phyloP scores from a whole-genome alignment of 2,797 vertebrate genomes.

The Decapterus maruadsi region DNA sequence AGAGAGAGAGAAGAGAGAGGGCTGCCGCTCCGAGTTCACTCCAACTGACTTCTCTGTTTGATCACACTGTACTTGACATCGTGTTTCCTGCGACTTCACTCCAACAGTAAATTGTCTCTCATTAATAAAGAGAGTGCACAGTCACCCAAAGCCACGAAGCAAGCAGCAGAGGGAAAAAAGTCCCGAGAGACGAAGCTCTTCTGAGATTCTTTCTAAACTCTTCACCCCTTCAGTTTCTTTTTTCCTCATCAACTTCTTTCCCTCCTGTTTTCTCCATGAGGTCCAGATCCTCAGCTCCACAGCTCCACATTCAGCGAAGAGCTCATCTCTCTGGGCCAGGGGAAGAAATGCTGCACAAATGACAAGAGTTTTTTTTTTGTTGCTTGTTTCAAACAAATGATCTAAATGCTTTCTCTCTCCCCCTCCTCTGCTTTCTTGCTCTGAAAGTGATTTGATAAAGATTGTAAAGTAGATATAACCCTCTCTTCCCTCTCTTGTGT shows the following conservation, averaged over 20 bases:
- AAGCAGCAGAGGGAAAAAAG: constrained; percentile 9
- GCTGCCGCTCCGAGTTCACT: constrained; percentile 29
- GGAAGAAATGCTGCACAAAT: constrained; percentile 31
- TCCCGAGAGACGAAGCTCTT: constrained; percentile 17
- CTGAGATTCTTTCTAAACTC: constrained; percentile 21
- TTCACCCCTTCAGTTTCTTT: constrained; percentile 1
- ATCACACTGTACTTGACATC: constrained; percentile 50
- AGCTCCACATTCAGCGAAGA: constrained; percentile 45
- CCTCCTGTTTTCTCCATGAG: constrained; percentile 15
- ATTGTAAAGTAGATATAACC: not conserved
- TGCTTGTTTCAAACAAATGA: not conserved
- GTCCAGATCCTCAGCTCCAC: constrained; percentile 22
- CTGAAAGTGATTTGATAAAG: not conserved
- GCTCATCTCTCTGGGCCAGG: constrained; percentile 35
- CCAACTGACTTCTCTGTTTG: constrained; percentile 49
- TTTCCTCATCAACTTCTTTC: not conserved
- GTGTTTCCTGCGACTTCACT: constrained; percentile 31
- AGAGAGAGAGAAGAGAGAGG: constrained; percentile 20
- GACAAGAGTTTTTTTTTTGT: constrained; percentile 24
- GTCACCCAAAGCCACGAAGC: constrained; percentile 25
- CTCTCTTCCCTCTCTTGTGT: not conserved
- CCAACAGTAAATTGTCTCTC: constrained; percentile 35
- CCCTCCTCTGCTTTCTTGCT: not conserved
- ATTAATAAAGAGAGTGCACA: constrained; percentile 41
- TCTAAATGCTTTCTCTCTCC: not conserved